Base-by-base conservation (phyloP, 53 echinoderm and acorn worm genomes). In the Pentamera pediparva region DNA sequence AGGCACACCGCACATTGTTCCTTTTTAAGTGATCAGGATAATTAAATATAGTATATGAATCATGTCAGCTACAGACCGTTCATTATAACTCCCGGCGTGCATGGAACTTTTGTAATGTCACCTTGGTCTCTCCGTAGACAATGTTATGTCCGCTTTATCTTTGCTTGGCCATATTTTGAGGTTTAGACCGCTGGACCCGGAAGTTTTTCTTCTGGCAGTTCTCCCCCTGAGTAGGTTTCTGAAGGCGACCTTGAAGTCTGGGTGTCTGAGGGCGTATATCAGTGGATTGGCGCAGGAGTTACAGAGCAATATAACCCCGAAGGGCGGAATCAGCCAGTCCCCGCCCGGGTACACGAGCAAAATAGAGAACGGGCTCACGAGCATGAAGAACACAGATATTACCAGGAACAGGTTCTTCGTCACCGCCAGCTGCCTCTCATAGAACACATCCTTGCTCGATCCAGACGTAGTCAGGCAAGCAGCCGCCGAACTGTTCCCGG, bases 251-350 rank as follows among this genome's bases (percentile, higher is more conserved):
- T 81, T 81, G 39, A 81, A 81, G 54, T 86, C 91, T 1, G 91
- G 86, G 77, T 87, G 86, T 17, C 91, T 49, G 2, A 77, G 84
- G 39, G 83, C 86, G 76, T 92, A 92, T 25, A 92, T 80, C 27
- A 92, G 75, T 1, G 92, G 92, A 51, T 92, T 92, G 24, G 85
- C 82, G 48, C 88, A 92, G 33, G 85, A 85, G 37, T 92, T 92
- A 43, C 77, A 79, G 18, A 89, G 69, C 2, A 92, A 59, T 25
- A 89, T 56, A 13, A 89, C 81, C 8, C 64, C 87, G 32, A 92
- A 85, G 3, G 67, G 77, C 7, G 88, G 92, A 6, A 88, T 85
- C 29, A 89, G 39, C 29, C 70, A 50, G 47, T 88, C 82, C 2
- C 89, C 89, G 7, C 92, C 92, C 2, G 92, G 92, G 3, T 85